Base-by-base conservation (phyloP, 1,140 invertebrate species). In the Eriocheir sinensis region DNA sequence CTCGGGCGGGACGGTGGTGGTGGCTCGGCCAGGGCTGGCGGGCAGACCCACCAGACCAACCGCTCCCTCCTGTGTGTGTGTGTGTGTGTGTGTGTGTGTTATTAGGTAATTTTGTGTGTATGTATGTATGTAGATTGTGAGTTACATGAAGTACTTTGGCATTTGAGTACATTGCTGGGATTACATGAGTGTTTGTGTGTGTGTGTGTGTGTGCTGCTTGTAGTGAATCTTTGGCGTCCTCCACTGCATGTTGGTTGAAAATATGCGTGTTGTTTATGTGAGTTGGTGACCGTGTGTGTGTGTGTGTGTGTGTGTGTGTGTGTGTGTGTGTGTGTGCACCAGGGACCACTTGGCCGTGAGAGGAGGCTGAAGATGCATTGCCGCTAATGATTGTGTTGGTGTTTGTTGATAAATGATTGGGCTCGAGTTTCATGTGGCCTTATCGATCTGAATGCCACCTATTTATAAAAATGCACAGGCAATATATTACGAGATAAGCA, bases 1-100 rank as follows among this genome's bases (percentile, higher is more conserved):
- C 93, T 53, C 72, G 93, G 83, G 89, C 89, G 89, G 89, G 48
- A 60, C 89, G 89, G 34, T 90, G 89, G 48, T 48, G 89, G 34
- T 90, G 89, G 34, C 48, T 80, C 34, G 85, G 48, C 88, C 93
- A 34, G n/a, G n/a, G n/a, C n/a, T n/a, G n/a, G n/a, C n/a, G n/a
- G 85, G 27, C 93, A 30, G 86, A 17, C 89, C 72, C 8, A 40
- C 91, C 40, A 80, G 36, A n/a, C 44, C 79, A 41, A 9, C 27
- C 79, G 36, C 80, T 32, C 88, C 85, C 34, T 60, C 9, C 30
- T 81, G 4, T 88, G 53, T 36, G 81, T 32, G 36, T 81, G 80
- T 81, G 38, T 83, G 27, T 44, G 36, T 48, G 91, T 30, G 60
- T 41, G 81, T 92, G 79, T 38, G 79, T 92, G 91, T 80, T 91